A percentile compares a stretch with the other conserved stretches of the same genome.
These are phyloP conservation scores for Micrasema minimum DNA, from an alignment of 1,140 invertebrate genomes.

Conservation along the genomic window DNA sequence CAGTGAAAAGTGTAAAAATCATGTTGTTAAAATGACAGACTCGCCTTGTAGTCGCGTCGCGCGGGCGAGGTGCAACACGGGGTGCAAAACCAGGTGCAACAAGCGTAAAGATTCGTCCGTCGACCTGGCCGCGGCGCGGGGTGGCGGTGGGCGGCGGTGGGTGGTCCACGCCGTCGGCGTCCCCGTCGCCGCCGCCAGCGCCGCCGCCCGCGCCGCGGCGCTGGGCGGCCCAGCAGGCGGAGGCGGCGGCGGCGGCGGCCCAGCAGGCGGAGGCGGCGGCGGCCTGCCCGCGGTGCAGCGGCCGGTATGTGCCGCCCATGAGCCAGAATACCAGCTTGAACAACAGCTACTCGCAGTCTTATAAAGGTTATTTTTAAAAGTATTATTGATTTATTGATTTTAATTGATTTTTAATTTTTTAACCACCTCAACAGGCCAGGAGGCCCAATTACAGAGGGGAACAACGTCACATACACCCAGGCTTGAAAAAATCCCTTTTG, in stretches of 20 bases:
- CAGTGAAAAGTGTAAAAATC: not conserved
- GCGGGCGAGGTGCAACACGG: not conserved
- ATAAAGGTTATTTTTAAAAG: constrained; percentile 45
- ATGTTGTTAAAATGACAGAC: not conserved
- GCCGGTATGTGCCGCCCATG: constrained; percentile 41
- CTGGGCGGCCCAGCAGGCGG: too few relatives aligned
- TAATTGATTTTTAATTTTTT: too few relatives aligned
- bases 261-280: constrained; percentile 42
- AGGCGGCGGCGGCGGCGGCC: too few relatives aligned
- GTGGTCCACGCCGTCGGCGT: constrained; percentile 45
- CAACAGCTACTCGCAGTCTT: constrained; percentile 49
- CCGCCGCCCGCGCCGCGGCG: constrained; percentile 47
- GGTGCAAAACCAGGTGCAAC: too few relatives aligned
- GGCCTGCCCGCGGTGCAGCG: constrained; percentile 40
- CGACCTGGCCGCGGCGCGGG: constrained; percentile 21
- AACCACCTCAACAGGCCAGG: too few relatives aligned
- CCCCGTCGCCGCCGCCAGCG: constrained; percentile 47
- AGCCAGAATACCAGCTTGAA: constrained; percentile 43
- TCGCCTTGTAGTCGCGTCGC: not conserved
- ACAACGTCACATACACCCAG: too few relatives aligned
- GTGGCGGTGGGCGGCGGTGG: constrained; percentile 35
- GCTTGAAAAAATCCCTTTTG: too few relatives aligned
- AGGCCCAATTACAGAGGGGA: too few relatives aligned
- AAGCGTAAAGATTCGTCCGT: constrained; percentile 21
- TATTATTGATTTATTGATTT: too few relatives aligned